Evolutionary conservation across 2,888 invertebrate species (phyloP).

Genomic region (Prenolepis imparis): DNA sequence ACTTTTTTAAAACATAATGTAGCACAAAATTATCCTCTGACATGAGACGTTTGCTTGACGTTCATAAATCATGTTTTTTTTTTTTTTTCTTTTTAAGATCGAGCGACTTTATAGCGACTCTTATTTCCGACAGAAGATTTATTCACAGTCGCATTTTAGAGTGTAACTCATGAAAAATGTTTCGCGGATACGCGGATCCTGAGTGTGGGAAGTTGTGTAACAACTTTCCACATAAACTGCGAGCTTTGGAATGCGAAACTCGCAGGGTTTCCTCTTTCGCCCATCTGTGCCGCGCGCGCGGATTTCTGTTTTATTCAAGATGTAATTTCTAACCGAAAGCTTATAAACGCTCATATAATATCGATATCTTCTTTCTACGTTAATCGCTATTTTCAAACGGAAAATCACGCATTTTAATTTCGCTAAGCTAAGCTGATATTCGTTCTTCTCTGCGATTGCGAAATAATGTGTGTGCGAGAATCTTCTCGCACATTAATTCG

Average conservation of each 20-base stretch:
- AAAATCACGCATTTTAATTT: slow-evolving; percentile 34
- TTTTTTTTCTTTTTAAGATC: slow-evolving; percentile 10
- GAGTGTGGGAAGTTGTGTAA: slow-evolving; percentile 3
- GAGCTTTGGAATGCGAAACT: slow-evolving; percentile 25
- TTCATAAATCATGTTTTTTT: slow-evolving; percentile 22
- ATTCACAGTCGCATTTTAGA: slow-evolving; percentile 35
- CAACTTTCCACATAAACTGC: slow-evolving; percentile 35
- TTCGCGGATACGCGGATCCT: slow-evolving; percentile 1
- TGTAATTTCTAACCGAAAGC: not conserved
- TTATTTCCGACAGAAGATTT: slow-evolving; percentile 46
- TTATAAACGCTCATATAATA: not conserved
- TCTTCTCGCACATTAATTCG: not conserved
- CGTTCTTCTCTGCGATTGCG: not conserved
- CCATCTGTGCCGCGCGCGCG: not conserved
- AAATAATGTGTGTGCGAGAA: not conserved
- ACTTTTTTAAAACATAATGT: slow-evolving; percentile 7
- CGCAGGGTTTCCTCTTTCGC: not conserved
- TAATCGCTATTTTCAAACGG: not conserved
- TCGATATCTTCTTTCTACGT: not conserved
- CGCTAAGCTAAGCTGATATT: not conserved
- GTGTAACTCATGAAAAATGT: slow-evolving; percentile 25
- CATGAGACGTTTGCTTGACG: not conserved
- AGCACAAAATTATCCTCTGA: not conserved
- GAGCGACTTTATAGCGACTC: slow-evolving; percentile 36
- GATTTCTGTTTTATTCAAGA: not conserved